Base-by-base conservation (phyloP, 2,888 invertebrate species). In the Tuberolachnus salignus region DNA sequence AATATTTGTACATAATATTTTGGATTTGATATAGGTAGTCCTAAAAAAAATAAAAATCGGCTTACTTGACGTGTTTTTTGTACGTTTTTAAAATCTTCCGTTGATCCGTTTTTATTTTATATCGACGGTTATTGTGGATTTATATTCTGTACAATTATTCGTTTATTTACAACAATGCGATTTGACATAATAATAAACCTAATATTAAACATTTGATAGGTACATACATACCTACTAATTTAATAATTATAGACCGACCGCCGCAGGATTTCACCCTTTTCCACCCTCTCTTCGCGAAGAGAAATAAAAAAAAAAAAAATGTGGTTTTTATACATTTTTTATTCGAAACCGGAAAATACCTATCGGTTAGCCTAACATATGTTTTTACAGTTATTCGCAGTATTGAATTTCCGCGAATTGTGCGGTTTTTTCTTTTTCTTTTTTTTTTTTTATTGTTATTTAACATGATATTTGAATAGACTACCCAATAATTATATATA, bases 401-500 rank as follows among this genome's bases (percentile, higher is more conserved):
- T 67, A 78, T 78, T 78, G 51, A 78, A 69, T 78, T 78, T 78
- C 78, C 16, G 46, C 49, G 34, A 73, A n/a, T n/a, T n/a, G n/a
- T n/a, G n/a, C n/a, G n/a, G n/a, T n/a, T n/a, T n/a, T n/a, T n/a
- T n/a, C n/a, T n/a, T n/a, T n/a, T n/a, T 34, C 34, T 19, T 14
- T 59, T 26, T 61, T 46, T 72, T 59, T 26, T 21, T 16, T n/a
- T 23, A 59, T 57, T 59, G 59, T 72, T 74, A 53, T 74, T 74
- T 16, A 21, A 21, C 51, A 16, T n/a, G 26, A 13, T 67, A 67
- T 75, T 75, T 67, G 78, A 69, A 69, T 59, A 59, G 66, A 34
- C 70, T 42, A 78, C 64, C 78, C 14, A 49, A 78, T 78, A 69
- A 78, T 78, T 61, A 78, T 34, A 34, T 34, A 34, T 16, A 26